Evolutionary conservation across 64 coral and sea anemone species (phyloP), one percentile per base, ranked within the genome.

Genomic region (Porites lutea): DNA sequence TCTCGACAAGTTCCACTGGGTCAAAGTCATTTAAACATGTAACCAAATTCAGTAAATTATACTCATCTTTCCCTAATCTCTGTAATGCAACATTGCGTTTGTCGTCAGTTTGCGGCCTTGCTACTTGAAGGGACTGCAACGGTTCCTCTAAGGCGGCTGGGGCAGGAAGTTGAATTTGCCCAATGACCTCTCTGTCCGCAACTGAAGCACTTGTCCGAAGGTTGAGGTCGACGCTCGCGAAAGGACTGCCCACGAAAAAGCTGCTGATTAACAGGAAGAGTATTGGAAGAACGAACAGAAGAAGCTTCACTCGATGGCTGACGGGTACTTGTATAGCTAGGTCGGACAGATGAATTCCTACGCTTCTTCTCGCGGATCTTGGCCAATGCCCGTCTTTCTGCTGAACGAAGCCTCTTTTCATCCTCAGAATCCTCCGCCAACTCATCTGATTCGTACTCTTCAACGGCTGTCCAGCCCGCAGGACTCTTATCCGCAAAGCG

Each of bases 401-500:
- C 88, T 18, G 74, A 62, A 16, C 63, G 60, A 8, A 90, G 64
- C 66, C 79, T 90, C 20, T 85, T 92, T 49, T 92, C 69, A 23
- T 91, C 89, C 4, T 90, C 89, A 3, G 77, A 90, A 48, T 90
- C 62, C n/a, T n/a, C n/a, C n/a, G n/a, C n/a, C n/a, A n/a, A n/a
- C n/a, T n/a, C n/a, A n/a, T n/a, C n/a, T n/a, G n/a, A n/a, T n/a
- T n/a, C n/a, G n/a, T n/a, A n/a, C n/a, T n/a, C n/a, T n/a, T n/a
- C n/a, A n/a, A n/a, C 91, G 2, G 82, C 91, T 61, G 48, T 48
- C 92, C 92, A 93, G 43, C 68, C 85, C 13, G 82, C 74, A 27
- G 74, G 91, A 65, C 91, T 92, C 27, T 92, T 92, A 65, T 92
- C 72, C 4, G 82, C 91, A 59, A 92, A 92, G 22, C 82, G 71